These are phyloP conservation scores for Xiphorhynchus elegans DNA, from an alignment of 2,113 vertebrate genomes.

Conservation along the genomic window DNA sequence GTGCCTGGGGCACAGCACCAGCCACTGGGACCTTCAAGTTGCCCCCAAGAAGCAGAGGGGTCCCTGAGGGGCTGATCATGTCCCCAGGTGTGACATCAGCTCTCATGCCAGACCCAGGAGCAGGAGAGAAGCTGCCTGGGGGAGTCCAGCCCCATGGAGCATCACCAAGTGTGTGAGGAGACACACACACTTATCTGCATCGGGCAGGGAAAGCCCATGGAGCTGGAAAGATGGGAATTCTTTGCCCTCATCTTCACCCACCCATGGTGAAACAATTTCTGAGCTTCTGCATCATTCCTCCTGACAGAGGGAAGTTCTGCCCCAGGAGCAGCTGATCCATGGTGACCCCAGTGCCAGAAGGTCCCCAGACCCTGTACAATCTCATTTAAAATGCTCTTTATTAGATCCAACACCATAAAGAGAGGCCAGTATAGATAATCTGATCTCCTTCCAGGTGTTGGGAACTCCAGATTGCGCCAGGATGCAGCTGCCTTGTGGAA, in stretches of 20 bases:
- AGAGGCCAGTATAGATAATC: rapidly evolving
- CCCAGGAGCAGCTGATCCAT: rapidly evolving
- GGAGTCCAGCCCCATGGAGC: neutral
- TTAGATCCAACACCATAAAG: neutral
- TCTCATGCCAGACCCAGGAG: neutral
- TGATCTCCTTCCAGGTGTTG: neutral
- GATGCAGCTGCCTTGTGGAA: rapidly evolving
- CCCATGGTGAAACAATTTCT: rapidly evolving
- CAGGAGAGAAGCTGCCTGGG: too few species aligned
- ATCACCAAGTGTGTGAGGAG: rapidly evolving
- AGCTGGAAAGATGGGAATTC: neutral
- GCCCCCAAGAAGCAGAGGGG: neutral
- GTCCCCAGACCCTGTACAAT: rapidly evolving
- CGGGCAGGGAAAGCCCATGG: rapidly evolving
- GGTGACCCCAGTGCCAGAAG: neutral
- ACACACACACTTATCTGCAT: too few species aligned
- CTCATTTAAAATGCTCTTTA: rapidly evolving
- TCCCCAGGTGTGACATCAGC: neutral
- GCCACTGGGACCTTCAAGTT: rapidly evolving
- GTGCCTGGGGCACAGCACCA: rapidly evolving
- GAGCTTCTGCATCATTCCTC: neutral
- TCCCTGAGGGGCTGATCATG: rapidly evolving
- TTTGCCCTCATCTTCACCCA: neutral
- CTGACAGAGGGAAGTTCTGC: neutral
- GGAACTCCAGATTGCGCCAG: neutral